Evolutionary conservation across 2,888 invertebrate genomes (phyloP).

Genomic region (Cancer borealis): DNA sequence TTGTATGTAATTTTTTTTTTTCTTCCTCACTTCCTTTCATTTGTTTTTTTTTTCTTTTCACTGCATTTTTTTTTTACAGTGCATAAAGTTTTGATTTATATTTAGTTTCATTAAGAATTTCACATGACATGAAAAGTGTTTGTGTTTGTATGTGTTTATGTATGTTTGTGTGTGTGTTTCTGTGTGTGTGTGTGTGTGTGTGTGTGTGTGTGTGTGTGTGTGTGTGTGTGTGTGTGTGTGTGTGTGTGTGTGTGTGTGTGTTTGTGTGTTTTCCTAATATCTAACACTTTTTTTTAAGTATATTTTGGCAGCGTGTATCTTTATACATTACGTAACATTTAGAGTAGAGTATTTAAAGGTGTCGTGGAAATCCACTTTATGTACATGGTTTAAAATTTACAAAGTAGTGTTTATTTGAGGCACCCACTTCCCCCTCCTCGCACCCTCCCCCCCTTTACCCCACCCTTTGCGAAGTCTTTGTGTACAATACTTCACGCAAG

Average conservation of each 20-base stretch:
- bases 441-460: no score
- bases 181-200: background rate
- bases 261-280: no score
- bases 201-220: background rate
- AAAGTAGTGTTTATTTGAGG: background rate
- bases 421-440: no score
- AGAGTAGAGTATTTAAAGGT: background rate
- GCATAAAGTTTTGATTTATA: background rate
- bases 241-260: no score
- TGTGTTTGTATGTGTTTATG: background rate
- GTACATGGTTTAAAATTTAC: no score
- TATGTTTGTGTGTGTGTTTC: slow-evolving; percentile 3
- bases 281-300: no score
- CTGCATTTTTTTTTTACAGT: background rate
- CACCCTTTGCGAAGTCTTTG: no score
- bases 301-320: background rate
- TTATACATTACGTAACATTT: background rate
- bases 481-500: background rate
- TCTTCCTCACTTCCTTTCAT: background rate
- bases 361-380: no score
- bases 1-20: background rate
- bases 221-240: no score
- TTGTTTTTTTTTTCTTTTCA: no score
- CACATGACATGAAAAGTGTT: background rate
- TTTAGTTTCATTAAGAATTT: background rate